These are phyloP conservation scores for Himantopus leucocephalus DNA, from an alignment of 2,113 vertebrate species.

Conservation along the genomic window DNA sequence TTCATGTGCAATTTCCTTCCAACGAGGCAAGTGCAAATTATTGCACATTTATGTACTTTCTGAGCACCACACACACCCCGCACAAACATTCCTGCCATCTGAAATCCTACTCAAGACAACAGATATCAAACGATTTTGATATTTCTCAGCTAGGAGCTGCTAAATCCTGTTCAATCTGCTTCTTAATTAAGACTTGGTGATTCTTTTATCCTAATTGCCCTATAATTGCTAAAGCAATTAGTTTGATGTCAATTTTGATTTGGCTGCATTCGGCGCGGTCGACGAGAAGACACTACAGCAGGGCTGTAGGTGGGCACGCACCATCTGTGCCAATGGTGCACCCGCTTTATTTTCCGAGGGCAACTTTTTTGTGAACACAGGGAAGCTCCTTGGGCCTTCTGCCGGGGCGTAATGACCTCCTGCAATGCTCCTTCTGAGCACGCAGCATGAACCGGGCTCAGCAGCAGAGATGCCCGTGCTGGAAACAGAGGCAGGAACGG, in stretches of 20 bases:
- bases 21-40: conserved; percentile 27
- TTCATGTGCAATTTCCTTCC: conserved; percentile 18
- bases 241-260: conserved; percentile 3
- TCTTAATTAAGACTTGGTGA: conserved; percentile 57
- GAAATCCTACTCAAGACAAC: conserved; percentile 32
- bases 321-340: neutral
- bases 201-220: conserved; percentile 63
- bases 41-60: neutral
- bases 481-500: neutral
- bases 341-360: neutral
- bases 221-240: conserved; percentile 67
- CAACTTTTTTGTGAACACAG: neutral
- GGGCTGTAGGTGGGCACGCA: neutral
- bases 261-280: neutral
- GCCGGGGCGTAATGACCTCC: neutral
- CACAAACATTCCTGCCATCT: conserved; percentile 19
- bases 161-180: conserved; percentile 66
- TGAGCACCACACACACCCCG: neutral
- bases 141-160: conserved; percentile 49
- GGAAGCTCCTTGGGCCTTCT: neutral
- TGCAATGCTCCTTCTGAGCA: neutral
- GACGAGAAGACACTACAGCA: neutral
- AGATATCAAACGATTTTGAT: neutral
- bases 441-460: neutral
- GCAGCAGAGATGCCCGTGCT: neutral